Base-by-base conservation (phyloP, 2,113 vertebrate species). In the Burhinus bistriatus region DNA sequence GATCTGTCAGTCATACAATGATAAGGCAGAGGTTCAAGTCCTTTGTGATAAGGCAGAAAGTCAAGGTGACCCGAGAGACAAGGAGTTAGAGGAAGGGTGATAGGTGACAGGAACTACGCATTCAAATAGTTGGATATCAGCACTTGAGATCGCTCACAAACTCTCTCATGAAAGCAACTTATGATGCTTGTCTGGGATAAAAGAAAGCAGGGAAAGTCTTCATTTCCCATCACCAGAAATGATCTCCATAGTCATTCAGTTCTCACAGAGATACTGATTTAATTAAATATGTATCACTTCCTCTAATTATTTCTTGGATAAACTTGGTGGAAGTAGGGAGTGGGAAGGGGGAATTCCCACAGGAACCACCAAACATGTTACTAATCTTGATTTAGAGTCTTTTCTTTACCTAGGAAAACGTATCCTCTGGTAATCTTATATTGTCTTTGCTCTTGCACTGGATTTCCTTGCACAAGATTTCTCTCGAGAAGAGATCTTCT, bases 271-370 rank as follows among this genome's bases (percentile, higher is more conserved):
- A 70, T 40, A 69, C 6, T 2, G 19, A 57, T 90, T 86, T 64
- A 72, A 83, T 83, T 58, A 45, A 57, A 36, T 57, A 54, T 23
- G 14, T 77, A 36, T 54, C 25, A 23, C 11, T 87, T 93, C 16
- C 29, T 61, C 58, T 90, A 87, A 87, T 79, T 91, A 57, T 88
- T 55, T 49, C 44, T 91, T 94, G 82, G 54, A 66, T 94, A 94
- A 85, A 73, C 38, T 80, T 66, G 42, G 30, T 69, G 14, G 69
- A 69, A 93, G 5, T 44, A 83, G 25, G 34, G 64, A 83, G 61
- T 20, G 25, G 47, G n/a, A 85, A 88, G 49, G 27, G 10, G 26
- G 11, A 73, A 73, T 92, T 76, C 42, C 6, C 12, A 61, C 2
- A 5, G 36, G 38, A 87, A 72, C 44, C 34, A 58, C 23, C 17